Evolutionary conservation across 2,113 vertebrate genomes (phyloP), one percentile per base, ranked within the genome.

Genomic region (Salvelinus fontinalis): DNA sequence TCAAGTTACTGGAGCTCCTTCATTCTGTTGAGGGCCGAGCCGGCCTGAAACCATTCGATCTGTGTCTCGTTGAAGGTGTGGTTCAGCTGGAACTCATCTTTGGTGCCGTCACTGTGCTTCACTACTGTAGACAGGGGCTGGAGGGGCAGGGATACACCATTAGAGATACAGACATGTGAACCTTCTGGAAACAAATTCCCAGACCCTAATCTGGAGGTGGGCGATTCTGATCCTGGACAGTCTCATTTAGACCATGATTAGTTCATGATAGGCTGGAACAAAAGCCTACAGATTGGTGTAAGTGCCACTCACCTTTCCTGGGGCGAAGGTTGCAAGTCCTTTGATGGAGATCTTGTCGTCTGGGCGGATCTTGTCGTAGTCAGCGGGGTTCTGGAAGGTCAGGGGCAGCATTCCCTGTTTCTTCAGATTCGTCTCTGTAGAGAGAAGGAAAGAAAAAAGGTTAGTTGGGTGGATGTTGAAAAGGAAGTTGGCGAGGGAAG

Each of bases 1-100:
- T 16, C 84, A 68, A 8, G 82, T 80, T 89, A 18, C 91, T 97
- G 95, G 79, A 99, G 88, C 81, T 93, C 90, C 90, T 99, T 99
- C 98, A 99, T 99, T 87, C 97, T 95, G 95, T 99, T 99, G 60
- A 99, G 97, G 24, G 97, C 98, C 0, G 97, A 98, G 80, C 97
- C 97, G 0, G 98, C 96, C 7, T 93, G 90, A 91, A 99, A 99
- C 98, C 98, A 99, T 78, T 97, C 94, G 0, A 99, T 98, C 93
- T 99, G 97, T 0, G 95, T 95, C 93, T 99, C 95, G 1, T 99
- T 99, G 93, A 99, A 99, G 89, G 93, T 98, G 91, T 99, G 98
- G 90, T 96, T 97, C 78, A 99, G 89, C 48, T 92, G 73, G 80
- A 99, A 88, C 70, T 91, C 94, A 71, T 99, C 97, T 87, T 95